Evolutionary conservation across 1,140 invertebrate genomes (phyloP).

Genomic region (Ephestia elutella): DNA sequence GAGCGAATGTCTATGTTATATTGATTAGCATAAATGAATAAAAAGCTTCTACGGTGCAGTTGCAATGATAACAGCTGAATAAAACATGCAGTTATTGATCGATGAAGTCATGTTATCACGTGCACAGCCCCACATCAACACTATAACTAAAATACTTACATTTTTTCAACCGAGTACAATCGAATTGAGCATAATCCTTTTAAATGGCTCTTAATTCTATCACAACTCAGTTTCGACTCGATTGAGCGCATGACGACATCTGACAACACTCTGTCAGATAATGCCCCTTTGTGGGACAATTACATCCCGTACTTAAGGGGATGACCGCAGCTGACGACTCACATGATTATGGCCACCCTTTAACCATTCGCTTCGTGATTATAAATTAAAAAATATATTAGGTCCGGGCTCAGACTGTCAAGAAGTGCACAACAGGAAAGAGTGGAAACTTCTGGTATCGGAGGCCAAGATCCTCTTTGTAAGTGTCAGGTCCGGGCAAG

Average conservation of each 20-base stretch:
- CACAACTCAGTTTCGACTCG: constrained; percentile 30
- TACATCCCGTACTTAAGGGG: constrained; percentile 30
- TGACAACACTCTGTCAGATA: constrained; percentile 50
- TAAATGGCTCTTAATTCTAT: constrained; percentile 1
- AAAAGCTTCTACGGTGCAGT: not conserved
- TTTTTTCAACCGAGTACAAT: not conserved
- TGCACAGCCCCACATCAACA: not conserved
- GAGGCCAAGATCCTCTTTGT: too few relatives aligned
- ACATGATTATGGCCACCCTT: constrained; percentile 22
- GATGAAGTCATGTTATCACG: constrained; percentile 1
- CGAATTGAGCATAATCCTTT: not conserved
- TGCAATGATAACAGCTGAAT: not conserved
- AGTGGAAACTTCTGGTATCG: too few relatives aligned
- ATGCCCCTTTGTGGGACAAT: constrained; percentile 42
- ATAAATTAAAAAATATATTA: too few relatives aligned
- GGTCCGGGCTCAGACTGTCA: too few relatives aligned
- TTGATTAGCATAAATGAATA: too few relatives aligned
- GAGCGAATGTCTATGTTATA: too few relatives aligned
- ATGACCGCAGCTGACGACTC: constrained; percentile 47
- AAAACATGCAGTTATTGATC: not conserved
- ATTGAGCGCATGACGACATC: constrained; percentile 51
- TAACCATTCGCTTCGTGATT: not conserved
- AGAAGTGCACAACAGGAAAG: too few relatives aligned
- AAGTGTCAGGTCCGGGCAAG: too few relatives aligned
- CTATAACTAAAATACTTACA: not conserved